Base-by-base conservation (phyloP, 1,140 invertebrate genomes). In the Stegodyphus mimosarum region DNA sequence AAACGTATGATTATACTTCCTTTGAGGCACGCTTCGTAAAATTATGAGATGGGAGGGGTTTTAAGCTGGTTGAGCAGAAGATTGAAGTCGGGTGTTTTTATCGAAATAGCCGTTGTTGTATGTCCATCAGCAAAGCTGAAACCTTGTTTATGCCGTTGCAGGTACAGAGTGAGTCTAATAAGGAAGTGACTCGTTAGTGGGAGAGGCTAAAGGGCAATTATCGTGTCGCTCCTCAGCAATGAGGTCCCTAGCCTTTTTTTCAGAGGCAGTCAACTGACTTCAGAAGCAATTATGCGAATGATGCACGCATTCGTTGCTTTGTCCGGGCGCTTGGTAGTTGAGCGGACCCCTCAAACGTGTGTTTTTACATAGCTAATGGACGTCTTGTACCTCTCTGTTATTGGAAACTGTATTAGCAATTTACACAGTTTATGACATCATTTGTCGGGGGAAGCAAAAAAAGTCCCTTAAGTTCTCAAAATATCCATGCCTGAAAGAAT, bases 191-290 rank as follows among this genome's bases (percentile, higher is more conserved):
- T 86, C 67, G 78, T 86, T 86, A 86, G 18, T 15, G 83, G 83
- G 70, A 66, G 74, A 71, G 83, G 83, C 83, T 72, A 77, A 78
- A 84, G 81, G 81, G 72, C 83, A 86, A 86, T 86, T 86, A 86
- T 86, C 75, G 67, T 67, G 72, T 50, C 50, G 49, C 70, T 51
- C 11, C 33, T 2, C 6, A 17, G 55, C 55, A 15, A 15, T 60
- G 55, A 15, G 9, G 15, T 9, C 55, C 55, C 55, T 33, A 33
- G 3, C 33, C 33, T 33, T 33, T 33, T 33, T 33, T 33, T 33
- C 33, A 33, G 33, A 33, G 51, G 64, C 77, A 71, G 67, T 9
- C 76, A 67, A n/a, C n/a, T 6, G n/a, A 18, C 76, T 72, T 52
- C 67, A 51, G 48, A 7, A 50, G 18, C 78, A 81, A 81, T 81